Evolutionary conservation across 1,140 invertebrate genomes (phyloP).

Genomic region (Drosophila murphyi): DNA sequence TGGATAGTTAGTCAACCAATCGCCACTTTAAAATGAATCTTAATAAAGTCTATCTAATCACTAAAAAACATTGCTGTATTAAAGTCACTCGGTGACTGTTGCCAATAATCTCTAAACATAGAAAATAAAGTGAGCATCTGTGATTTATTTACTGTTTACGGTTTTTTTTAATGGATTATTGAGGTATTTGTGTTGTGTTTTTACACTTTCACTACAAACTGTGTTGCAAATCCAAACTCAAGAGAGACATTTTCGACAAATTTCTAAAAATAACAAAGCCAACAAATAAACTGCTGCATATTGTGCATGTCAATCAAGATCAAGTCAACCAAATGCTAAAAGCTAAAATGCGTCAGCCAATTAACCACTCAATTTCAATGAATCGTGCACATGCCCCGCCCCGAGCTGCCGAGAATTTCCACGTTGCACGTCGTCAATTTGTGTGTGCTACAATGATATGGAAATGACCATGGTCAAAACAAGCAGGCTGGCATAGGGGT

Average conservation of each 20-base stretch:
- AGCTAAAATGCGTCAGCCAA: conserved; percentile 15
- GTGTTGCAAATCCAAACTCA: conserved; percentile 6
- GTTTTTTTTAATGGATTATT: background rate
- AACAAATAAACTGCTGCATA: conserved; percentile 32
- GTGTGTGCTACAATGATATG: conserved; percentile 24
- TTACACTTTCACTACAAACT: conserved; percentile 47
- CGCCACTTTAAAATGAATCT: background rate
- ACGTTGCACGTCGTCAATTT: background rate
- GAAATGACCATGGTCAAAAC: conserved; percentile 32
- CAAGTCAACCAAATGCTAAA: conserved; percentile 30
- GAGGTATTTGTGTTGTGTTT: conserved; percentile 4
- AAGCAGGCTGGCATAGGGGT: background rate
- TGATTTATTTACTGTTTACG: background rate
- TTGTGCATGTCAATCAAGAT: conserved; percentile 51
- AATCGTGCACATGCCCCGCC: conserved; percentile 5
- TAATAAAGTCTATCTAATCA: too few relatives aligned
- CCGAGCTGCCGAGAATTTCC: conserved; percentile 21
- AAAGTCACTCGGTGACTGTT: too few relatives aligned
- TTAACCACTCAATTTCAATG: conserved; percentile 24
- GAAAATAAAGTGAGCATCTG: background rate
- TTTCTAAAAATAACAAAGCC: conserved; percentile 13
- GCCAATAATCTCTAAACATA: too few relatives aligned
- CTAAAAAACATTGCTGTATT: too few relatives aligned
- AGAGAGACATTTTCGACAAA: conserved; percentile 30
- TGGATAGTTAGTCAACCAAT: background rate